phyloP scores from a whole-genome alignment of 2,888 invertebrate species.

The Sinotaia quadrata region DNA sequence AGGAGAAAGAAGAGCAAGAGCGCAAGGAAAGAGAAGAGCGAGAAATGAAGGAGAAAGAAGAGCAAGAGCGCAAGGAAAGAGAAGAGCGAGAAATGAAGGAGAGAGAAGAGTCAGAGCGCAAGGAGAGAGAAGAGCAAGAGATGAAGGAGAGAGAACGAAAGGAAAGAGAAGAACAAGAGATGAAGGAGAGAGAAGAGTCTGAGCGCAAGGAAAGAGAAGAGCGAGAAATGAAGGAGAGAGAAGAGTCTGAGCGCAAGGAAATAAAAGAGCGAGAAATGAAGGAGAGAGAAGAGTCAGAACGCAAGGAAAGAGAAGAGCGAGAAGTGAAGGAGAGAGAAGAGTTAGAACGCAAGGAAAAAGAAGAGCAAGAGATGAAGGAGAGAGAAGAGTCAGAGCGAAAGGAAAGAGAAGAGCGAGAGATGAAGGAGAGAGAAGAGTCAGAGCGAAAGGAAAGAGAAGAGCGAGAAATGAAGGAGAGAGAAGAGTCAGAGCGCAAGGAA shows the following conservation, averaged over 20 bases:
- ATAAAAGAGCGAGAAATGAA: not conserved
- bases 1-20: too few relatives aligned
- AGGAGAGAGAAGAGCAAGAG: not conserved
- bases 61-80: not conserved
- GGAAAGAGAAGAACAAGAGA: not conserved
- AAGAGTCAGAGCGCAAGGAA: too few relatives aligned
- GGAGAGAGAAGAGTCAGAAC: not conserved
- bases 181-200: not conserved
- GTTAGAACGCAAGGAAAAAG: not conserved
- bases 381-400: not conserved
- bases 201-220: not conserved
- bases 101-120: not conserved
- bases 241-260: not conserved
- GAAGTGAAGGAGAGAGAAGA: too few relatives aligned
- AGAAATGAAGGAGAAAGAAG: not conserved
- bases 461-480: too few relatives aligned
- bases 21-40: too few relatives aligned
- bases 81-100: not conserved
- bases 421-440: too few relatives aligned
- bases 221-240: not conserved
- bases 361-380: not conserved
- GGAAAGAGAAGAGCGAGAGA: not conserved
- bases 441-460: too few relatives aligned
- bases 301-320: too few relatives aligned
- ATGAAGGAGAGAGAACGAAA: not conserved